Evolutionary conservation across 2,888 invertebrate genomes (phyloP), one percentile per base, ranked within the genome.

Genomic region (Cordilura impudica): DNA sequence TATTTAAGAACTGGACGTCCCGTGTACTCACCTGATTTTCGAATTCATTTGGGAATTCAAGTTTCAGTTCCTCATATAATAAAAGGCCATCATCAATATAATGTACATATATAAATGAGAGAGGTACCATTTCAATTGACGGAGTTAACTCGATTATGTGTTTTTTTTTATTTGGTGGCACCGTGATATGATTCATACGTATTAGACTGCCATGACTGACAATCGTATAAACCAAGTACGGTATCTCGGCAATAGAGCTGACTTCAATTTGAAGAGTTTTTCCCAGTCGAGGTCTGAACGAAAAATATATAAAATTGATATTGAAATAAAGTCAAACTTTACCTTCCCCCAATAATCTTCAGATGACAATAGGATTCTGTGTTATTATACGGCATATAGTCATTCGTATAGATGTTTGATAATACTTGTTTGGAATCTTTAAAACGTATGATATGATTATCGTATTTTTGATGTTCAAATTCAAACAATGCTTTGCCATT

Each of bases 11-110:
- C n/a, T n/a, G n/a, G n/a, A n/a, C n/a, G n/a, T n/a, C n/a, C n/a
- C n/a, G n/a, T n/a, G n/a, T n/a, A n/a, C n/a, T 54, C 23, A 72
- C 72, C 54, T 61, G 29, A 63, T 72, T 72, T 56, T 72, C 72
- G 7, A 72, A 72, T 45, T 63, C 45, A 14, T 7, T 2, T 6
- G 61, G 71, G 43, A 71, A 45, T 14, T 18, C 12, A 16, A 61
- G 26, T 5, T 21, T 5, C 4, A 26, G 14, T 43, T 71, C 71
- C 0, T 43, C 53, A 8, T 51, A 54, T 26, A 39, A 7, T 1
- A 63, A 14, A 16, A 35, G 8, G 1, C 72, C 72, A 23, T 72
- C 21, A 2, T 47, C 12, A 1, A 63, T n/a, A 19, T 49, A 75
- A 19, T 75, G 47, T 4, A 69, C 74, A 19, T 61, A 75, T 21